Conservation (phyloP, 1,140 invertebrate species). For the Drosophila saltans region DNA sequence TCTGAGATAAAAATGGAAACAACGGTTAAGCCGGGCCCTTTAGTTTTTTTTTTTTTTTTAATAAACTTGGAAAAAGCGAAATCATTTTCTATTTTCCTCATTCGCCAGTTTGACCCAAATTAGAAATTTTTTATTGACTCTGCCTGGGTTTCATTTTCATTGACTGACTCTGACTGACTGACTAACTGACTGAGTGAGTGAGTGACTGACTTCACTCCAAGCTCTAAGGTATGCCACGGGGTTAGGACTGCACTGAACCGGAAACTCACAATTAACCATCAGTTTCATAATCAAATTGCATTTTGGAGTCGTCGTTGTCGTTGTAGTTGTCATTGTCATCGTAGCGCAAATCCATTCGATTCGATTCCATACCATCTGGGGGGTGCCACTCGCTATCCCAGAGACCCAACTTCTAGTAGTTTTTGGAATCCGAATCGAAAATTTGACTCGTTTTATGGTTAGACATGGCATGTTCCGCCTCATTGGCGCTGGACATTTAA, state of each 20-base stretch:
- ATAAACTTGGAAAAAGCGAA: constrained; percentile 8
- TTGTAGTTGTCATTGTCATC: background rate
- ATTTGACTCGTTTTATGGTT: constrained; percentile 61
- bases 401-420: background rate
- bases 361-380: constrained; percentile 18
- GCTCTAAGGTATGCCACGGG: constrained; percentile 10
- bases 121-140: constrained; percentile 46
- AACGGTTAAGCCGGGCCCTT: background rate
- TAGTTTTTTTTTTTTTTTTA: constrained; percentile 4
- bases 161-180: constrained; percentile 37
- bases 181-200: constrained; percentile 27
- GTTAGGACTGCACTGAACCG: constrained; percentile 71
- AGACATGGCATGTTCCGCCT: constrained; percentile 63
- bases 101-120: constrained; percentile 57
- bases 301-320: constrained; percentile 42
- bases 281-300: constrained; percentile 69
- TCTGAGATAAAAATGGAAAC: background rate
- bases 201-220: constrained; percentile 27
- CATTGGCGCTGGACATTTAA: constrained; percentile 68
- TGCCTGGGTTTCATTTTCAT: constrained; percentile 69
- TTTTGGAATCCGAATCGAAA: constrained; percentile 42
- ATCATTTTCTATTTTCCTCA: constrained; percentile 25
- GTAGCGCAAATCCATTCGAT: constrained; percentile 1
- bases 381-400: constrained; percentile 45
- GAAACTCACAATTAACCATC: constrained; percentile 75